A percentile compares a stretch with the other conserved stretches of the same genome.
phyloP scores from a whole-genome alignment of 2,113 vertebrate genomes.

The Notothenia coriiceps region DNA sequence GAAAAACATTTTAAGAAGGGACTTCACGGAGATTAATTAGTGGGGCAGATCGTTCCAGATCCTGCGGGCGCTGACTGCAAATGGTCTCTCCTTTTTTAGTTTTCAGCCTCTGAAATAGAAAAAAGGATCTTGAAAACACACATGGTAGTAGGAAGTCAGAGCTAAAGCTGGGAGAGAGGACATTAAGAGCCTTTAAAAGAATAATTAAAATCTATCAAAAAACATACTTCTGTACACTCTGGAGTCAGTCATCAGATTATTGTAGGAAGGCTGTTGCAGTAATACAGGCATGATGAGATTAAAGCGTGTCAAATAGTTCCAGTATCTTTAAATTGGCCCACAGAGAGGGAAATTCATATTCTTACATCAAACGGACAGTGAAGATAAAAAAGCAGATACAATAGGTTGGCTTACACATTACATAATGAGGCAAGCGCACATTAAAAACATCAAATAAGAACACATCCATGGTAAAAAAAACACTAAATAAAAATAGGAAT shows the following conservation, averaged over 20 bases:
- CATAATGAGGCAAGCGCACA: too few relatives aligned
- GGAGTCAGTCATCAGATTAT: not conserved
- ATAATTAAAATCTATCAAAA: too few relatives aligned
- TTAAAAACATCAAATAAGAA: too few relatives aligned
- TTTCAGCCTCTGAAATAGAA: not conserved
- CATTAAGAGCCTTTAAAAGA: not conserved
- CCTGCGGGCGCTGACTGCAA: not conserved
- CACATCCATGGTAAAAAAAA: too few relatives aligned
- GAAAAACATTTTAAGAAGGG: too few relatives aligned
- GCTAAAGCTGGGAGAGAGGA: not conserved
- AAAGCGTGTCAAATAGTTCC: not conserved
- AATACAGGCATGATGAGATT: not conserved
- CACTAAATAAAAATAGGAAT: too few relatives aligned
- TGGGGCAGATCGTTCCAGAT: not conserved
- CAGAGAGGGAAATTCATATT: too few relatives aligned
- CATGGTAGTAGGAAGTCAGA: too few relatives aligned
- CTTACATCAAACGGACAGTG: too few relatives aligned
- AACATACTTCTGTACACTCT: not conserved
- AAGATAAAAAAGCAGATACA: too few relatives aligned
- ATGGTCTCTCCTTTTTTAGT: not conserved
- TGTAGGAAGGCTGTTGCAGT: not conserved
- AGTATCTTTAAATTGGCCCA: too few relatives aligned
- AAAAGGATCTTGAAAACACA: not conserved
- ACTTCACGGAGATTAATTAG: not conserved
- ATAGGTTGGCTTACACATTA: too few relatives aligned